Conservation (phyloP, 30 jellyfish, hydroid and myxozoan species). For the Hydractinia echinata region DNA sequence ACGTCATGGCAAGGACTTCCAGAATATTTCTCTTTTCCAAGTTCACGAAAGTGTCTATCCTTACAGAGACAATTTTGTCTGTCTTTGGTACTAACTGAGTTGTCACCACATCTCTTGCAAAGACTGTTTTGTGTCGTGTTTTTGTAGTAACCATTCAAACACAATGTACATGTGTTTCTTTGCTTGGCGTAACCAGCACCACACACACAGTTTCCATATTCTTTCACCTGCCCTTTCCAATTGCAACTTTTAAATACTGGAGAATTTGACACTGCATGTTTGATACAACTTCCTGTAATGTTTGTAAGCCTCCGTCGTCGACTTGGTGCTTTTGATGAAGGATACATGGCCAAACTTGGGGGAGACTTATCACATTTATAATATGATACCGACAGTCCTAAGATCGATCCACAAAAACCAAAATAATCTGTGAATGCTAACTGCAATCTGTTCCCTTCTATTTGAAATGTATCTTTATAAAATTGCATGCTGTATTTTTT, state of each 20-base stretch:
- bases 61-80: conserved; percentile 4
- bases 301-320: background rate
- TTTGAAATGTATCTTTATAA: background rate
- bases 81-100: conserved; percentile 4
- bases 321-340: background rate
- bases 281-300: conserved; percentile 3
- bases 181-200: background rate
- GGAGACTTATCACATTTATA: conserved; percentile 4
- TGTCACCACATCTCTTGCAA: conserved; percentile 15
- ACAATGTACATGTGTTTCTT: background rate
- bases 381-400: background rate
- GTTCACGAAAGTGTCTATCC: background rate
- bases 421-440: no score
- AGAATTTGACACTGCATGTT: background rate
- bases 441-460: background rate
- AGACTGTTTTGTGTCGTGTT: background rate
- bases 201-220: conserved; percentile 23
- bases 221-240: conserved; percentile 7
- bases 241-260: background rate
- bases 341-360: background rate
- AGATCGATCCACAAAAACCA: conserved; percentile 15
- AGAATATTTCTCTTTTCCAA: background rate
- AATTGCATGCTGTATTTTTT: background rate
- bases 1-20: conserved; percentile 21
- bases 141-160: conserved; percentile 1